phyloP scores from a whole-genome alignment of 2,797 vertebrate genomes.

The Sebastes nivosus region DNA sequence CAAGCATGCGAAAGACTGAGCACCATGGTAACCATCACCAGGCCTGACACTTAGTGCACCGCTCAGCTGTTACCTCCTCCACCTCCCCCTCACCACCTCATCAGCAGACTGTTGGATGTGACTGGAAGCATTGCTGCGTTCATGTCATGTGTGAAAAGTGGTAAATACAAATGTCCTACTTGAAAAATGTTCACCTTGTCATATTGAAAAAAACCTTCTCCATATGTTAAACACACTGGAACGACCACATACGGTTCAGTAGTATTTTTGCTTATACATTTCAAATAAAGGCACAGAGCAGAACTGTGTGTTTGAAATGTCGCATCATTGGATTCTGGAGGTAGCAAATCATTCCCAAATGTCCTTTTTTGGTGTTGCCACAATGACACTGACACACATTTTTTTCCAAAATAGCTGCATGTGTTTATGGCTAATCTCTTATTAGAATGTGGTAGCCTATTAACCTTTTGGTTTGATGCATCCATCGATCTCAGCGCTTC shows the following conservation, averaged over 20 bases:
- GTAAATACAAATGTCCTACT: not conserved
- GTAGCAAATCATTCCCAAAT: not conserved
- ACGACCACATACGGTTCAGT: not conserved
- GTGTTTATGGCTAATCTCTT: not conserved
- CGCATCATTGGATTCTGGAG: not conserved
- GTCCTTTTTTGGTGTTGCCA: not conserved
- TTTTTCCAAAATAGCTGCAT: not conserved
- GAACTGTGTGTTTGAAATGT: no score
- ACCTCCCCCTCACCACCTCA: conserved; percentile 54
- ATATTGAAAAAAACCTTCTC: not conserved
- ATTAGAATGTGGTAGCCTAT: not conserved
- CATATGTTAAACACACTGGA: not conserved
- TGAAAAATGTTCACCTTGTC: not conserved
- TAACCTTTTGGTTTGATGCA: not conserved
- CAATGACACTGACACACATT: not conserved
- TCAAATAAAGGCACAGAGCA: not conserved
- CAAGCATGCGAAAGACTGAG: conserved; percentile 62
- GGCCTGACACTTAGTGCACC: conserved; percentile 61
- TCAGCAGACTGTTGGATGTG: conserved; percentile 47
- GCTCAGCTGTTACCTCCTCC: conserved; percentile 71
- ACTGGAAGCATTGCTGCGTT: not conserved
- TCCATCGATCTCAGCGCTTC: no score
- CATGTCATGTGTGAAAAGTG: not conserved
- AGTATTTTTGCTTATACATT: not conserved
- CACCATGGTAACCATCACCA: conserved; percentile 76